Percentiles rank a stretch among this genome's conserved stretches.
phyloP scores from a whole-genome alignment of 2,113 vertebrate genomes.

The Spea bombifrons region DNA sequence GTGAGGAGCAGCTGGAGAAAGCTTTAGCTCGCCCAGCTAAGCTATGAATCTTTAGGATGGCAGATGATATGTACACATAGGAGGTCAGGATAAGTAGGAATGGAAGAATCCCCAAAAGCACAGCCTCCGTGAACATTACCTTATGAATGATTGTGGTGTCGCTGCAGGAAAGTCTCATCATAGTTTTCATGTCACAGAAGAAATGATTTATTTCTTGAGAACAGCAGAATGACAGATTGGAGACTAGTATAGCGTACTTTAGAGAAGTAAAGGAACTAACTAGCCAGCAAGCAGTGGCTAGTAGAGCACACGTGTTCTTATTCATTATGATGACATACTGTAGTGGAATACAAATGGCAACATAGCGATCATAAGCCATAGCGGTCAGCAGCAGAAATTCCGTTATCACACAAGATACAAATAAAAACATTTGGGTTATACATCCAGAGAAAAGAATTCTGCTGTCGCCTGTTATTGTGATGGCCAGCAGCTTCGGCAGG shows the following conservation, averaged over 20 bases:
- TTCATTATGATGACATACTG: constrained; percentile 48
- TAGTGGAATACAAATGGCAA: constrained; percentile 53
- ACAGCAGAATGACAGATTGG: constrained; percentile 52
- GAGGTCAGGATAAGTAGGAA: constrained; percentile 2
- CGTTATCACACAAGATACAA: constrained; percentile 53
- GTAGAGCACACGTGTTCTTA: constrained; percentile 22
- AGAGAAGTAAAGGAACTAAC: constrained; percentile 46
- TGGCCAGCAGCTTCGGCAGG: constrained; percentile 53
- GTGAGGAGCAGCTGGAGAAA: neutral
- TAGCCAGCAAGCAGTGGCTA: constrained; percentile 16
- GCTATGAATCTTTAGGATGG: constrained; percentile 5
- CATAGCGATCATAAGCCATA: constrained; percentile 51
- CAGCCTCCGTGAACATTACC: neutral
- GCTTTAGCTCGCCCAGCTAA: neutral
- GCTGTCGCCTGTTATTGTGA: constrained; percentile 39
- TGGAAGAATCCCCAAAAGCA: neutral
- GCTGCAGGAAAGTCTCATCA: constrained; percentile 51
- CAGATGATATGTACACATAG: neutral
- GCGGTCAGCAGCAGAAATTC: constrained; percentile 53
- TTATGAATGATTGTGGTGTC: neutral
- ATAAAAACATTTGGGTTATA: constrained; percentile 52
- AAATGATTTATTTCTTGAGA: constrained; percentile 46
- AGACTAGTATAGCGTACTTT: constrained; percentile 49
- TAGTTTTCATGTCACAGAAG: constrained; percentile 56
- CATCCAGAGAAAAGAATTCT: constrained; percentile 49